These are phyloP conservation scores for Strix occidentalis DNA, from an alignment of 2,797 vertebrate genomes.

Conservation along the genomic window DNA sequence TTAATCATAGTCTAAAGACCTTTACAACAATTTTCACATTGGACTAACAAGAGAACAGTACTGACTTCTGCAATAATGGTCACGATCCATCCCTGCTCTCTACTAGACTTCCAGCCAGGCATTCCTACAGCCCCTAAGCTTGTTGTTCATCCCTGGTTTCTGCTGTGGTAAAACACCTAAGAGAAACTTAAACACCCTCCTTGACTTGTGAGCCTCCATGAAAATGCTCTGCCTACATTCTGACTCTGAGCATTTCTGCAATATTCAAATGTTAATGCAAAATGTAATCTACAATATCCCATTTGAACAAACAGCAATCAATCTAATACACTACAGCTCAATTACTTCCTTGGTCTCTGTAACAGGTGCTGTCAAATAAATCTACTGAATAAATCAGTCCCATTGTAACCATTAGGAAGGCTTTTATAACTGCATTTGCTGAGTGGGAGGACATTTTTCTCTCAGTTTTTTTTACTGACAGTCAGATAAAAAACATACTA, in stretches of 20 bases:
- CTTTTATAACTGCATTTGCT: slow-evolving; percentile 38
- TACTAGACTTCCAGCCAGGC: not conserved
- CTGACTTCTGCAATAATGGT: not conserved
- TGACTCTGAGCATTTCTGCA: not conserved
- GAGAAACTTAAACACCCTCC: not conserved
- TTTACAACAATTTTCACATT: not conserved
- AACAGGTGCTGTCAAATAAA: slow-evolving; percentile 61
- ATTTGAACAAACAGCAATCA: slow-evolving; percentile 52
- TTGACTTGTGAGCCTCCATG: not conserved
- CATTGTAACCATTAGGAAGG: slow-evolving; percentile 34
- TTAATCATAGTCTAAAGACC: not conserved
- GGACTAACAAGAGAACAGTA: not conserved
- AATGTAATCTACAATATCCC: not conserved
- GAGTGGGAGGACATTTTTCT: slow-evolving; percentile 54
- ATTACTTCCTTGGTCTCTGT: slow-evolving; percentile 8
- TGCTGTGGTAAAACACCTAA: not conserved
- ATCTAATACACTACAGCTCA: slow-evolving; percentile 8
- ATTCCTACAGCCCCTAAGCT: not conserved
- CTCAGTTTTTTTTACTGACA: not conserved
- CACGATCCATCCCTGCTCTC: not conserved
- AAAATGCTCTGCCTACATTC: not conserved
- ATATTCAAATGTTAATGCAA: not conserved
- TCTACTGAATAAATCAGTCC: slow-evolving; percentile 18
- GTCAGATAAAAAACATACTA: not conserved
- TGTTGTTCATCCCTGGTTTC: not conserved